Base-by-base conservation (phyloP, 2,797 vertebrate species). In the Gallinago stenura region DNA sequence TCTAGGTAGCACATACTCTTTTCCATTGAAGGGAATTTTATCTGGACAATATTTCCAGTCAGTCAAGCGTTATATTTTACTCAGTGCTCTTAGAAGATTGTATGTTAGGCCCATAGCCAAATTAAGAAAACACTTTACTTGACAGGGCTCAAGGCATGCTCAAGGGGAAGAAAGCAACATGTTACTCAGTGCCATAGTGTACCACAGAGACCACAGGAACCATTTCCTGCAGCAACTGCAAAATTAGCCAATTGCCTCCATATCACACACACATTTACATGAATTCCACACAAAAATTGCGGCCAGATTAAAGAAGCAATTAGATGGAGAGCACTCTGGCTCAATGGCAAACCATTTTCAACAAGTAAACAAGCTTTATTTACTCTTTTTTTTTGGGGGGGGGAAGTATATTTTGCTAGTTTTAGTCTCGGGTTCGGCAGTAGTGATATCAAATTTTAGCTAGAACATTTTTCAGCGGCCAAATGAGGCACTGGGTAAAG, bases 131-230 rank as follows among this genome's bases (percentile, higher is more conserved):
- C 2, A 3, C 39, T 87, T 61, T 17, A 24, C 43, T 77, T 13
- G 22, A 37, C 71, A 62, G 30, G 50, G 17, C 77, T 62, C 22
- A 10, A 33, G 43, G 51, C 54, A 51, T 2, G 39, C 62, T 35
- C n/a, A 30, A 12, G 72, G 72, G 48, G 65, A 81, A 83, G 81
- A 24, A 4, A n/a, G 33, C 35, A 75, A 61, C 0, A 0, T 3
- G 78, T 33, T 46, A 19, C 62, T 45, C 30, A 20, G 66, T 15
- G 35, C 19, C 61, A 41, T 2, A 33, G 35, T 2, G 56, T 24
- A 15, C 84, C 82, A 60, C 66, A 72, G 35, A 81, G 62, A 90
- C 86, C 73, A 66, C 73, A 60, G 12, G 31, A 72, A 65, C 77
- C 0, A 1, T 18, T 79, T 90, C 87, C 72, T 56, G 43, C 57